phyloP scores from a whole-genome alignment of 2,888 invertebrate genomes.

The Zaprionus obscuricornis region DNA sequence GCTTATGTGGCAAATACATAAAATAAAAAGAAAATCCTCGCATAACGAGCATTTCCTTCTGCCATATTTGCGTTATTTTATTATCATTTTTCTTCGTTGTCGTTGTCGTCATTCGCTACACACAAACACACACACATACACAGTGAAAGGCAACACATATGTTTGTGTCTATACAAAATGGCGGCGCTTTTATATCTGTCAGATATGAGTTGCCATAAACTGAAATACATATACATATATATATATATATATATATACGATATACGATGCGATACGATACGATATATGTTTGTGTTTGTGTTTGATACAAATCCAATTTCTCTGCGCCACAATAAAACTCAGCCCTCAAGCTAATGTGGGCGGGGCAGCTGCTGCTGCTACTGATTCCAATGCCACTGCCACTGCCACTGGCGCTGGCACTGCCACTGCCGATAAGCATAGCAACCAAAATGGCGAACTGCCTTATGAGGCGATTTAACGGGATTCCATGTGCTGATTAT shows the following conservation, averaged over 20 bases:
- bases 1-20: conserved; percentile 77
- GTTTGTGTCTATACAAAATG: conserved; percentile 52
- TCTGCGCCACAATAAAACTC: conserved; percentile 67
- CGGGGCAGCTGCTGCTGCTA: conserved; percentile 33
- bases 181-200: conserved; percentile 72
- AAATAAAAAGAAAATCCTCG: conserved; percentile 76
- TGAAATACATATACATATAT: conserved; percentile 39
- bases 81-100: conserved; percentile 71
- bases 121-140: background rate
- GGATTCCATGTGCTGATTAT: conserved; percentile 78
- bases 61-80: conserved; percentile 81
- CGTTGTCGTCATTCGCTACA: conserved; percentile 30
- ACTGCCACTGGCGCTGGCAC: conserved; percentile 28
- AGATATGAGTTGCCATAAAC: conserved; percentile 80
- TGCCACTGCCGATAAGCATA: conserved; percentile 78
- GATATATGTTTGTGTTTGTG: conserved; percentile 11
- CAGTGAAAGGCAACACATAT: too few species aligned
- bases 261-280: too few species aligned
- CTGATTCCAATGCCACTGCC: conserved; percentile 3
- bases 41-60: conserved; percentile 77
- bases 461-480: conserved; percentile 79
- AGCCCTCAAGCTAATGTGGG: conserved; percentile 39
- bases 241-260: conserved; percentile 33
- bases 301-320: conserved; percentile 78
- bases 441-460: conserved; percentile 71